A percentile compares a stretch with the other conserved stretches of the same genome.
These are phyloP conservation scores for Hemicrepidius hirtus DNA, from an alignment of 2,888 invertebrate species.

Conservation along the genomic window DNA sequence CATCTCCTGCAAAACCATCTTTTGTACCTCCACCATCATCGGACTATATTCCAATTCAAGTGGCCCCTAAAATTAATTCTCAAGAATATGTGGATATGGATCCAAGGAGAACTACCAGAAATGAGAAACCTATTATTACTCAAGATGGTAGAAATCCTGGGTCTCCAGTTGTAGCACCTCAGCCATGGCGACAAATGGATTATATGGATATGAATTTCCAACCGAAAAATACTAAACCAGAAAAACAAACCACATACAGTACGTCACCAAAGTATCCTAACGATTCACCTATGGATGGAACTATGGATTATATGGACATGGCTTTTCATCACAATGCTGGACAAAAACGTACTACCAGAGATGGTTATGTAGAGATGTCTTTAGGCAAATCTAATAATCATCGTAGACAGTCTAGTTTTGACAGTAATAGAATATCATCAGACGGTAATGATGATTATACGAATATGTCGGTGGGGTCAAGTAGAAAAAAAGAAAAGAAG, in stretches of 20 bases:
- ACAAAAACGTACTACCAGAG: constrained; percentile 66
- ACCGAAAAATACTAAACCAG: constrained; percentile 61
- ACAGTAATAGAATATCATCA: constrained; percentile 61
- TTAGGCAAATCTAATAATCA: constrained; percentile 68
- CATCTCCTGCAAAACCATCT: constrained; percentile 61
- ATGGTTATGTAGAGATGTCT: constrained; percentile 82
- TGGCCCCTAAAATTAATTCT: constrained; percentile 65
- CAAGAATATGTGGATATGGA: constrained; percentile 71
- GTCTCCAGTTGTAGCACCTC: constrained; percentile 11
- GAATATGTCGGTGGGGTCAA: constrained; percentile 72
- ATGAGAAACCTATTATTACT: constrained; percentile 60
- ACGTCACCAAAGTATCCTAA: constrained; percentile 54
- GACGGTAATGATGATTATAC: constrained; percentile 73
- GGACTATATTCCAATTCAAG: constrained; percentile 61
- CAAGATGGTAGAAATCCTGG: constrained; percentile 31
- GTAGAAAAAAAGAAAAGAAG: constrained; percentile 63
- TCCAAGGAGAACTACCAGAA: constrained; percentile 64
- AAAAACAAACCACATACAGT: constrained; percentile 29
- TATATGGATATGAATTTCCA: constrained; percentile 72
- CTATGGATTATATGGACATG: constrained; percentile 59
- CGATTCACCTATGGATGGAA: constrained; percentile 54
- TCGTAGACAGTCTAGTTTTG: constrained; percentile 65
- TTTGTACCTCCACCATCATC: constrained; percentile 64
- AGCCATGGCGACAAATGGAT: constrained; percentile 59
- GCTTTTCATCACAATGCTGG: constrained; percentile 44